These are phyloP conservation scores for Zalophus californianus DNA, from an alignment of 2,797 vertebrate species.

Conservation along the genomic window DNA sequence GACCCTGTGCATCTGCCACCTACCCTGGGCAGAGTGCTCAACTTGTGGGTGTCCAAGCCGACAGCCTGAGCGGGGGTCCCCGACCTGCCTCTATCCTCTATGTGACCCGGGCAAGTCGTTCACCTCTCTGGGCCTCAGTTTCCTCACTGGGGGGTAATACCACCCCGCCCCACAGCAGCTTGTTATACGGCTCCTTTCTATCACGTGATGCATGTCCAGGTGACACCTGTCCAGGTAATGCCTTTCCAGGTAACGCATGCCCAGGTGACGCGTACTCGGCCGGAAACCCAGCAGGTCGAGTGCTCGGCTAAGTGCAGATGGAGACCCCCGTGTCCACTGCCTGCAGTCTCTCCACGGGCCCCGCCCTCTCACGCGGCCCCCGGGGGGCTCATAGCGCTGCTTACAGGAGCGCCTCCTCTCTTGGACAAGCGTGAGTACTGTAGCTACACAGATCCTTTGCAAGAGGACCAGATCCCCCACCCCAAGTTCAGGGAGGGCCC, in stretches of 20 bases:
- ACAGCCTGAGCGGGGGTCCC: background rate
- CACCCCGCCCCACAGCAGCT: accelerated
- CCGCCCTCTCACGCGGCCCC: background rate
- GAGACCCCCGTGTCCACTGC: background rate
- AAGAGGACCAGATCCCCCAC: accelerated
- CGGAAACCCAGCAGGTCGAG: accelerated
- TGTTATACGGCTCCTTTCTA: background rate
- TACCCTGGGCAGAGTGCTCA: background rate
- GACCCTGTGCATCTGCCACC: too few relatives aligned
- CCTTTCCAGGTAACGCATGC: background rate
- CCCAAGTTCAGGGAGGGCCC: background rate
- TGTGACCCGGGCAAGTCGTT: background rate
- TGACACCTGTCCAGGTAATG: too few relatives aligned
- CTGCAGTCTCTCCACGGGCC: accelerated
- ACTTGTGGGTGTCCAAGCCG: accelerated
- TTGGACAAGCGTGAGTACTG: background rate
- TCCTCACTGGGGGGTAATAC: background rate
- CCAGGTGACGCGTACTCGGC: accelerated
- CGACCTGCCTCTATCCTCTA: background rate
- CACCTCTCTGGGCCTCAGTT: background rate
- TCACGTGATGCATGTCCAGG: background rate
- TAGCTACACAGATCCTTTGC: background rate
- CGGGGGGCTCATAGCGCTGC: background rate
- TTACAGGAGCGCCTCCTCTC: accelerated
- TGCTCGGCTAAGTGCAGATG: too few relatives aligned